Evolutionary conservation across 2,797 vertebrate species (phyloP).

Genomic region (Syngnathus rostellatus): DNA sequence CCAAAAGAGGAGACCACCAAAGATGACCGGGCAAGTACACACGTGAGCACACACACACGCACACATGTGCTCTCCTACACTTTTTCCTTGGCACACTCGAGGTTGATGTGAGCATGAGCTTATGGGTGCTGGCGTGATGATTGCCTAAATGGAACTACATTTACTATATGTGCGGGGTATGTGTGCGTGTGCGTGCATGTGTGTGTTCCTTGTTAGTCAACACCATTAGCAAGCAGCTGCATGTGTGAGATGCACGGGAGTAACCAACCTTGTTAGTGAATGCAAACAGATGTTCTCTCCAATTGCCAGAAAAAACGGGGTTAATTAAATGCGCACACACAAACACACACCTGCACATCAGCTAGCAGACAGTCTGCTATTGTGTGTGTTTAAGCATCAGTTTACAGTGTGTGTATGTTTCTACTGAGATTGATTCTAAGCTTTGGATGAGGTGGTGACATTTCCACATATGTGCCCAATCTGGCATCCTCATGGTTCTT

Average conservation of each 20-base stretch:
- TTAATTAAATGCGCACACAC: conserved; percentile 46
- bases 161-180: conserved; percentile 21
- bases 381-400: conserved; percentile 49
- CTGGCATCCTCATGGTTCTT: background rate
- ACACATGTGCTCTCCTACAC: conserved; percentile 20
- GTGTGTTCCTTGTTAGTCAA: conserved; percentile 57
- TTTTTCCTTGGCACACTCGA: conserved; percentile 17
- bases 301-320: conserved; percentile 45
- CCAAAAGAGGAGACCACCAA: conserved; percentile 99
- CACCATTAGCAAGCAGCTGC: conserved; percentile 61
- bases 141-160: conserved; percentile 53
- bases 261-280: conserved; percentile 58
- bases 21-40: conserved; percentile 90
- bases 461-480: conserved; percentile 13
- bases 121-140: conserved; percentile 51
- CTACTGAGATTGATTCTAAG: conserved; percentile 25
- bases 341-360: conserved; percentile 46
- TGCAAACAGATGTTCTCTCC: conserved; percentile 66
- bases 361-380: conserved; percentile 39
- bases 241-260: conserved; percentile 52
- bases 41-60: conserved; percentile 24
- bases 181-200: conserved; percentile 28
- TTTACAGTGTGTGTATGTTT: conserved; percentile 53
- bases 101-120: conserved; percentile 45
- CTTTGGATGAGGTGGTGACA: conserved; percentile 18